Conservation (phyloP, 2,113 vertebrate genomes). For the Steatornis caripensis region DNA sequence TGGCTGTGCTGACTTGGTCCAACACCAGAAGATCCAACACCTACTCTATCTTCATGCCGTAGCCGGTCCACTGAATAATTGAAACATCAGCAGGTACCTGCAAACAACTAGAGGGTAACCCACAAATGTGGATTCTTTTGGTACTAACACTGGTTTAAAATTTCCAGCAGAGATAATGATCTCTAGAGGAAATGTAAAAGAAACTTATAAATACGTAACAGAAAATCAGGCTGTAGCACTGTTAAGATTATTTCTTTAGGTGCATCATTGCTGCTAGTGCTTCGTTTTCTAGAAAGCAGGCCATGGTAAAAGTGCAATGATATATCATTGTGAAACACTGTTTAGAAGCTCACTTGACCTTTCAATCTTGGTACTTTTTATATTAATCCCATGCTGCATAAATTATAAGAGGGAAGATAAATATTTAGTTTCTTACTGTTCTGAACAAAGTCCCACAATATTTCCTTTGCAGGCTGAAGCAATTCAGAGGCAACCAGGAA, state of each 20-base stretch:
- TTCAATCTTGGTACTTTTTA: constrained; percentile 35
- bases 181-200: not conserved
- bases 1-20: not conserved
- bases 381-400: constrained; percentile 51
- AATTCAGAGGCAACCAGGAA: constrained; percentile 30
- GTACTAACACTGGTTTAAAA: not conserved
- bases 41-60: not conserved
- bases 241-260: not conserved
- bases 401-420: constrained; percentile 60
- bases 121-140: not conserved
- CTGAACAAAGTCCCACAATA: constrained; percentile 29
- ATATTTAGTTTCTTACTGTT: constrained; percentile 62
- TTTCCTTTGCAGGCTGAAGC: constrained; percentile 48
- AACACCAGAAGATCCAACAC: not conserved
- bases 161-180: not conserved
- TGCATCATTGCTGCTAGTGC: not conserved
- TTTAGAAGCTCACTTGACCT: constrained; percentile 55
- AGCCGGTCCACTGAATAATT: not conserved
- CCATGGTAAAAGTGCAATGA: not conserved
- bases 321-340: constrained; percentile 25
- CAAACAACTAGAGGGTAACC: not conserved
- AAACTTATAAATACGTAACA: not conserved
- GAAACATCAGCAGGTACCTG: not conserved
- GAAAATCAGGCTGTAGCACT: not conserved
- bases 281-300: constrained; percentile 19